phyloP scores from a whole-genome alignment of 2,888 invertebrate genomes.

The Lampropteryx suffumata region DNA sequence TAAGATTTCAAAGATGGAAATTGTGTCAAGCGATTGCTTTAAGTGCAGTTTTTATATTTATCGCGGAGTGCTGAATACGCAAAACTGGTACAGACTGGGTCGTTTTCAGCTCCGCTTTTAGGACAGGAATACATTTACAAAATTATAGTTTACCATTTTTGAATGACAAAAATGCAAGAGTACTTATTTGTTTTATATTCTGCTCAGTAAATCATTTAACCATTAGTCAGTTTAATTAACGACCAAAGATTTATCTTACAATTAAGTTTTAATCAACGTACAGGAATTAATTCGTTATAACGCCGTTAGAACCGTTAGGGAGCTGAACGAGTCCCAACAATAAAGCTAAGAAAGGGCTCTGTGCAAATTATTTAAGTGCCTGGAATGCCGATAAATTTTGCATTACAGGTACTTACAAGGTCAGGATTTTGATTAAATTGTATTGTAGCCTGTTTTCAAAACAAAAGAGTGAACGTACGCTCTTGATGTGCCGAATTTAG shows the following conservation, averaged over 20 bases:
- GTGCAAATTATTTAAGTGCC: conserved; percentile 54
- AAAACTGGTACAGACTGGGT: conserved; percentile 18
- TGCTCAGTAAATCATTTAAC: too few relatives aligned
- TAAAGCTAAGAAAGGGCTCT: conserved; percentile 64
- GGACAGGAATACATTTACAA: too few relatives aligned
- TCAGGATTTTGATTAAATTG: conserved; percentile 16
- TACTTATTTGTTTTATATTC: too few relatives aligned
- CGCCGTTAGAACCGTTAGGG: conserved; percentile 51
- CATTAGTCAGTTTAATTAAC: conserved; percentile 19
- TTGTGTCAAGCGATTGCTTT: conserved; percentile 41
- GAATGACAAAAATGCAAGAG: too few relatives aligned
- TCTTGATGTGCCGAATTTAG: too few relatives aligned
- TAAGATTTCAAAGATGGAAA: conserved; percentile 45
- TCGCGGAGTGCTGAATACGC: conserved; percentile 15
- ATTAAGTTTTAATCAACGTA: conserved; percentile 75
- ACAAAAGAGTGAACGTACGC: too few relatives aligned
- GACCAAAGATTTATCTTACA: conserved; percentile 64
- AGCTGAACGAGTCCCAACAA: conserved; percentile 56
- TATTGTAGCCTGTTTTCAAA: background rate
- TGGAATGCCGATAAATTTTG: conserved; percentile 53
- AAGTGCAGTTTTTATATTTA: conserved; percentile 33
- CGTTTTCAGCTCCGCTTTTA: background rate
- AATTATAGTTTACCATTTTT: too few relatives aligned
- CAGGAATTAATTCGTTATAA: conserved; percentile 74
- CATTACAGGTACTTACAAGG: conserved; percentile 15